These are phyloP conservation scores for Pharmacophagus antenor DNA, from an alignment of 2,888 invertebrate species.

Conservation along the genomic window DNA sequence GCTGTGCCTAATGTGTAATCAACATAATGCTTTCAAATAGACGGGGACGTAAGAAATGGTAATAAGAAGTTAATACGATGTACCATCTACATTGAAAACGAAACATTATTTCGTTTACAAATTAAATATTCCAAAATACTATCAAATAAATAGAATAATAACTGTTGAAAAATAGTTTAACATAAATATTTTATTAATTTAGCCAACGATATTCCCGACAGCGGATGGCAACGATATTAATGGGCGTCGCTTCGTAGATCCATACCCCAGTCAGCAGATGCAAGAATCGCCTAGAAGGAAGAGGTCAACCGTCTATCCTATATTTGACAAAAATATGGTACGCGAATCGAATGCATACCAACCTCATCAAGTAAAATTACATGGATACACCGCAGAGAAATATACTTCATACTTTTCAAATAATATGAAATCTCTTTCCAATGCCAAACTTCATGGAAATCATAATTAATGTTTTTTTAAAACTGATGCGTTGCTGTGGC, in stretches of 20 bases:
- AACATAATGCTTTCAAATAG: background rate
- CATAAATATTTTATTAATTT: slow-evolving; percentile 60
- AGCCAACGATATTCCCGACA: slow-evolving; percentile 73
- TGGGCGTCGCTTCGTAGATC: slow-evolving; percentile 69
- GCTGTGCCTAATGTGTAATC: background rate
- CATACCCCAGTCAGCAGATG: slow-evolving; percentile 71
- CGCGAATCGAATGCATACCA: slow-evolving; percentile 47
- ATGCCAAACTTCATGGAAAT: slow-evolving; percentile 30
- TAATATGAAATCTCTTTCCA: slow-evolving; percentile 43
- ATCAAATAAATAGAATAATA: background rate
- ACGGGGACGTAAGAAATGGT: background rate
- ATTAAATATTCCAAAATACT: background rate
- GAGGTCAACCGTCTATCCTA: slow-evolving; percentile 59
- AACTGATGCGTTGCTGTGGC: background rate
- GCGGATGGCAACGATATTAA: slow-evolving; percentile 75
- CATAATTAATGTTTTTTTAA: slow-evolving; percentile 17
- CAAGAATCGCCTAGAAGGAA: slow-evolving; percentile 72
- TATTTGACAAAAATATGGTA: slow-evolving; percentile 50
- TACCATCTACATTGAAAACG: background rate
- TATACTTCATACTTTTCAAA: slow-evolving; percentile 69
- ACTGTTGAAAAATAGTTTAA: slow-evolving; percentile 33
- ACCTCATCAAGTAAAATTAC: slow-evolving; percentile 55
- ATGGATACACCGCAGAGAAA: slow-evolving; percentile 65
- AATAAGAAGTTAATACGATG: background rate
- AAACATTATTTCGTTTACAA: background rate